phyloP scores from a whole-genome alignment of 2,888 invertebrate species.

The Diarsia rubi region DNA sequence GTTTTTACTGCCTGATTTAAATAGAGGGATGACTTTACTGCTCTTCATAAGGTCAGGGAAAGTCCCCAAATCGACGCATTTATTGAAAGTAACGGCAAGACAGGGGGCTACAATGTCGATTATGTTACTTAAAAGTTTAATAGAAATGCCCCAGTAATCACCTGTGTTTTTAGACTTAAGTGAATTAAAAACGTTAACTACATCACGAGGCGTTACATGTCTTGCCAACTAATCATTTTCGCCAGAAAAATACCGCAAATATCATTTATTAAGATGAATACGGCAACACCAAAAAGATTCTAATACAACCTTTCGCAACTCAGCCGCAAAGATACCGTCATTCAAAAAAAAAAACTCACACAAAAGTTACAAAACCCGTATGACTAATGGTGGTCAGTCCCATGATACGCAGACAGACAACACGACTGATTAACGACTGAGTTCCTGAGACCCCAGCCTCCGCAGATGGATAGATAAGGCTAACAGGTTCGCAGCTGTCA shows the following conservation, averaged over 20 bases:
- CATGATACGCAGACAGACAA: slow-evolving; percentile 66
- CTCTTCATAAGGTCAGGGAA: no score
- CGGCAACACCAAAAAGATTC: neutral
- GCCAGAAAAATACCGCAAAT: neutral
- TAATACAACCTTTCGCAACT: slow-evolving; percentile 31
- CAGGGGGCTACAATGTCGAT: no score
- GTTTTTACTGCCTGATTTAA: no score
- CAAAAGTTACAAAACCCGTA: slow-evolving; percentile 56
- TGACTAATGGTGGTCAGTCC: slow-evolving; percentile 68
- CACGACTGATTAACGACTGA: slow-evolving; percentile 77
- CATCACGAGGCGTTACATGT: no score
- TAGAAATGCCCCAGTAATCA: no score
- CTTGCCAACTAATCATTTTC: neutral
- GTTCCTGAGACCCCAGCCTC: slow-evolving; percentile 58
- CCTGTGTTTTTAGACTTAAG: no score
- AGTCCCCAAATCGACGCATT: no score
- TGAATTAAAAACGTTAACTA: no score
- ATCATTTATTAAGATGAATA: slow-evolving; percentile 14
- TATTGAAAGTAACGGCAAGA: no score
- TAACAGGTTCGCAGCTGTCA: slow-evolving; percentile 63
- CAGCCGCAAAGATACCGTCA: slow-evolving; percentile 45
- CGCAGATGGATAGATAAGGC: slow-evolving; percentile 65
- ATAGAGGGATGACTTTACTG: no score
- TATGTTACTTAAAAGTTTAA: no score
- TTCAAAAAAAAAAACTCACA: slow-evolving; percentile 20